Conservation (phyloP, 2,888 invertebrate genomes). For the Orthosia gracilis region DNA sequence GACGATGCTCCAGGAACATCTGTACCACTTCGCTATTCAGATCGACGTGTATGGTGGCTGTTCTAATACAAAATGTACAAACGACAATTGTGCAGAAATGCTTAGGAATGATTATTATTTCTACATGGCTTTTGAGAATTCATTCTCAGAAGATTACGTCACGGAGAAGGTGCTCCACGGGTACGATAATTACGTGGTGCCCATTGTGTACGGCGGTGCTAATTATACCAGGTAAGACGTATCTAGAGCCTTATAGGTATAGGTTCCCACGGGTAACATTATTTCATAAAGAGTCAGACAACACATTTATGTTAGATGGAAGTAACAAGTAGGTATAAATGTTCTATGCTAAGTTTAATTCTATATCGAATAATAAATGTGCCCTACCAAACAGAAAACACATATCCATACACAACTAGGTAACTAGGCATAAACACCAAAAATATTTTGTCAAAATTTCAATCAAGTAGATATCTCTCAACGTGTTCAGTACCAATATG, state of each 20-base stretch:
- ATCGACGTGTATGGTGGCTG: constrained; percentile 78
- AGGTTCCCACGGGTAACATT: constrained; percentile 53
- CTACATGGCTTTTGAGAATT: constrained; percentile 83
- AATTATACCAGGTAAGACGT: constrained; percentile 88
- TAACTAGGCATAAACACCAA: no score
- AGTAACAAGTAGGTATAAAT: neutral
- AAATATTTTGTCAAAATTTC: no score
- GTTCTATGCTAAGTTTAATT: neutral
- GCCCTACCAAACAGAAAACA: no score
- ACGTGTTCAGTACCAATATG: no score
- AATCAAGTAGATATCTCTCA: no score
- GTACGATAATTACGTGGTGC: constrained; percentile 92
- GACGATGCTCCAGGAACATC: constrained; percentile 74
- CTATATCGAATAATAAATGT: neutral
- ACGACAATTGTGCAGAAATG: constrained; percentile 70
- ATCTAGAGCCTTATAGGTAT: constrained; percentile 4
- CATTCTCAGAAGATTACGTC: constrained; percentile 79
- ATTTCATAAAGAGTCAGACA: constrained; percentile 17
- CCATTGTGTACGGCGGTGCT: constrained; percentile 93
- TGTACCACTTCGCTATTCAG: constrained; percentile 74
- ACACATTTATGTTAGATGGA: constrained; percentile 15
- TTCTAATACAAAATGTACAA: constrained; percentile 67
- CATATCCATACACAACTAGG: no score
- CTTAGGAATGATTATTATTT: constrained; percentile 78
- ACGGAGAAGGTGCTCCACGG: constrained; percentile 82